A percentile compares a stretch with the other conserved stretches of the same genome.
These are phyloP conservation scores for Drosophila tropicalis DNA, from an alignment of 1,140 invertebrate genomes.

Conservation along the genomic window DNA sequence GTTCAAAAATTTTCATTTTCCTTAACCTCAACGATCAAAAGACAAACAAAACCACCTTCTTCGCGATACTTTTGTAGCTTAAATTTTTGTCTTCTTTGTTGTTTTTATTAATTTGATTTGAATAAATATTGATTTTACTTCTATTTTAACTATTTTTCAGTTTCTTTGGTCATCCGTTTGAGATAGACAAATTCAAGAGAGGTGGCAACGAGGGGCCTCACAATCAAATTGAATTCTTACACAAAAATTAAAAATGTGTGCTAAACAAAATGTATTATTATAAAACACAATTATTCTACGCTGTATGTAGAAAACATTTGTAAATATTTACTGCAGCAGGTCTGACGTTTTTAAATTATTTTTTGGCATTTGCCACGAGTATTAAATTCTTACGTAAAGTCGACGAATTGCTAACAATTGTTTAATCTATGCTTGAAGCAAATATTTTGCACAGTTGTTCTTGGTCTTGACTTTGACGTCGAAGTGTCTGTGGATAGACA, in stretches of 20 bases:
- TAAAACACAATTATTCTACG: conserved; percentile 1
- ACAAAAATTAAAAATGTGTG: conserved; percentile 4
- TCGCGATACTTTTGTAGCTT: neutral
- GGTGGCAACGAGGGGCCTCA: neutral
- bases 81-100: neutral
- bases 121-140: conserved; percentile 4
- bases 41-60: no score
- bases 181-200: conserved; percentile 61
- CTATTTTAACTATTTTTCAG: conserved; percentile 38
- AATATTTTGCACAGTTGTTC: conserved; percentile 75
- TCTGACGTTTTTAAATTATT: conserved; percentile 54
- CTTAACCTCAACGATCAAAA: no score
- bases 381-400: conserved; percentile 59
- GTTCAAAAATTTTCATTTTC: no score
- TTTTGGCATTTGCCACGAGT: conserved; percentile 36
- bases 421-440: conserved; percentile 52
- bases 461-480: conserved; percentile 32
- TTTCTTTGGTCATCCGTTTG: conserved; percentile 60
- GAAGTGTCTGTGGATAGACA: conserved; percentile 36
- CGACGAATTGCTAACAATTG: conserved; percentile 52
- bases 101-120: neutral
- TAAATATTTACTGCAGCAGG: conserved; percentile 38
- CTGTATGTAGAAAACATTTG: conserved; percentile 10
- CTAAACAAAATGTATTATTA: conserved; percentile 22
- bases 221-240: neutral